Evolutionary conservation across 2,113 vertebrate species (phyloP).

Genomic region (Pongo pygmaeus): DNA sequence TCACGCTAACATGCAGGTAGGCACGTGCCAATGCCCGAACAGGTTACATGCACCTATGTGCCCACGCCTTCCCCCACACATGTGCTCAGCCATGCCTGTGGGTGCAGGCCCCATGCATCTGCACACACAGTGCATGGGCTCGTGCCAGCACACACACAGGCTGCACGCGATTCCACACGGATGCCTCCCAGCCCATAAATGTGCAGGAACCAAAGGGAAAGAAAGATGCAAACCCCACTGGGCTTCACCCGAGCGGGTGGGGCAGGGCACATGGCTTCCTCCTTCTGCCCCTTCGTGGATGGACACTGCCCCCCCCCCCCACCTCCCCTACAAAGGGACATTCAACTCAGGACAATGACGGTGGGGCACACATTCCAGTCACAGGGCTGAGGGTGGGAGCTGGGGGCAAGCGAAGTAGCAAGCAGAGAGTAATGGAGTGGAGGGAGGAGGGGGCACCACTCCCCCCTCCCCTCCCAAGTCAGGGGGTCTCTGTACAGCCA

Average conservation of each 20-base stretch:
- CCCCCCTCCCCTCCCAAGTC: conserved; percentile 58
- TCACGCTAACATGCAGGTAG: background rate
- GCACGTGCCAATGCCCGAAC: background rate
- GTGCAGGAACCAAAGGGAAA: conserved; percentile 34
- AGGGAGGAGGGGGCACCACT: conserved; percentile 49
- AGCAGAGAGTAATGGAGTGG: conserved; percentile 55
- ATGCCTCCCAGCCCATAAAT: conserved; percentile 78
- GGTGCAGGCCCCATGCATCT: background rate
- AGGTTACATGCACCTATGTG: background rate
- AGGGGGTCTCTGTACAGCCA: conserved; percentile 73
- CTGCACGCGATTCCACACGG: conserved; percentile 82
- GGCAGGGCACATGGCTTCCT: background rate
- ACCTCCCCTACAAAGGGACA: conserved; percentile 59
- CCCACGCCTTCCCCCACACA: background rate
- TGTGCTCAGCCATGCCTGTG: background rate
- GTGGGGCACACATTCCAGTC: conserved; percentile 61
- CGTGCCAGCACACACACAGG: conserved; percentile 64
- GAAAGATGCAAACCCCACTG: conserved; percentile 77
- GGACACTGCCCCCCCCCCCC: background rate
- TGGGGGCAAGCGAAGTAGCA: conserved; percentile 52
- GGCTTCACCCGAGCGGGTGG: conserved; percentile 64
- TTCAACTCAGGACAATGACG: conserved; percentile 68
- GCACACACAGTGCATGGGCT: background rate
- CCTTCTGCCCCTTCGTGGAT: background rate
- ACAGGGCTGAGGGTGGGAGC: conserved; percentile 44